Percentiles rank a stretch among this genome's conserved stretches.
Conservation (phyloP, 2,888 invertebrate genomes). For the Meghimatium bilineatum region DNA sequence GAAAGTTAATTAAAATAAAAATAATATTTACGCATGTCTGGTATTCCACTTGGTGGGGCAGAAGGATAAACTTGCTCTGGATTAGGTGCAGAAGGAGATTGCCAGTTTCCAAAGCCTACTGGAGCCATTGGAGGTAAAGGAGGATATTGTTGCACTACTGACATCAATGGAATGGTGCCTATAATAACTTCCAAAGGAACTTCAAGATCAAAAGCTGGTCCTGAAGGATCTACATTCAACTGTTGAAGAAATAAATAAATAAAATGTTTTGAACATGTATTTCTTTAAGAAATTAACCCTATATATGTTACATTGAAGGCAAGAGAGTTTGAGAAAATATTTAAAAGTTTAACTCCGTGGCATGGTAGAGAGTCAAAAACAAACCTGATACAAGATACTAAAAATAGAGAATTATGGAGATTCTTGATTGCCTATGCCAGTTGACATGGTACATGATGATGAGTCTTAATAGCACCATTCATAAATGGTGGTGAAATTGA, state of each 20-base stretch:
- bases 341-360: no score
- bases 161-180: slow-evolving; percentile 69
- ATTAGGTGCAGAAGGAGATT: slow-evolving; percentile 7
- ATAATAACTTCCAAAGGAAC: slow-evolving; percentile 71
- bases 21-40: slow-evolving; percentile 46
- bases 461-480: no score
- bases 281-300: no score
- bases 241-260: background rate
- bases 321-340: no score
- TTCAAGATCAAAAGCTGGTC: slow-evolving; percentile 66
- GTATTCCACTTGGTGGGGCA: slow-evolving; percentile 32
- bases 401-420: no score
- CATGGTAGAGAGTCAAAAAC: no score
- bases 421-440: no score
- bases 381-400: no score
- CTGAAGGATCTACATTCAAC: slow-evolving; percentile 60
- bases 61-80: background rate
- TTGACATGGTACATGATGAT: no score
- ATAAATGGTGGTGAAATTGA: no score
- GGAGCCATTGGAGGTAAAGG: slow-evolving; percentile 23
- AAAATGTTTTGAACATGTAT: no score
- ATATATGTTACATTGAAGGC: no score
- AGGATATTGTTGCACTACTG: slow-evolving; percentile 55
- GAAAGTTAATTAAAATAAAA: background rate
- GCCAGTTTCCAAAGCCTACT: background rate